A percentile compares a stretch with the other conserved stretches of the same genome.
Evolutionary conservation across 1,140 invertebrate genomes (phyloP).

Genomic region (Lanistes nyassanus): DNA sequence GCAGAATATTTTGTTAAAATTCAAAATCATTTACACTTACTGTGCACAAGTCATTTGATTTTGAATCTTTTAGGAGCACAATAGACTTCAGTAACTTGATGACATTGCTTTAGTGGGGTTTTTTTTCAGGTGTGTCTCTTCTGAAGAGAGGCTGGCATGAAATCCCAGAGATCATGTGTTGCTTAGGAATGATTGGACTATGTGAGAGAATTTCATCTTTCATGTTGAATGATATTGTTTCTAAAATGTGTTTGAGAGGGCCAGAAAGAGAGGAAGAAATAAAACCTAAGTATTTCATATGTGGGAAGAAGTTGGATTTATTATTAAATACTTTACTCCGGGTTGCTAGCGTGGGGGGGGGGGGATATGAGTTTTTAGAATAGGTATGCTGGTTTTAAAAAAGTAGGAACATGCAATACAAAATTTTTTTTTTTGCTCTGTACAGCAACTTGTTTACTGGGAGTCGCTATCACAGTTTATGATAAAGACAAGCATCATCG

Average conservation of each 20-base stretch:
- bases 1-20: no score
- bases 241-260: no score
- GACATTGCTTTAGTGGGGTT: no score
- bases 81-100: no score
- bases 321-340: background rate
- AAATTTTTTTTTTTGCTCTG: background rate
- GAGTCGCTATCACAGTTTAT: background rate
- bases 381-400: background rate
- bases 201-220: constrained; percentile 13
- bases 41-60: no score
- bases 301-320: background rate
- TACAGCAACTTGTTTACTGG: constrained; percentile 1
- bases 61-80: no score
- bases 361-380: background rate
- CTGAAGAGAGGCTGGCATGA: constrained; percentile 71
- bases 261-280: no score
- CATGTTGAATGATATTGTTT: no score
- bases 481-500: constrained; percentile 6
- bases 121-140: constrained; percentile 27
- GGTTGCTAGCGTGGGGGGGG: background rate
- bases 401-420: background rate
- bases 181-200: constrained; percentile 34
- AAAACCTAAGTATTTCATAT: background rate
- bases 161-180: constrained; percentile 75
- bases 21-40: no score